These are phyloP conservation scores for Hippocampus zosterae DNA, from an alignment of 2,113 vertebrate species.

Conservation along the genomic window DNA sequence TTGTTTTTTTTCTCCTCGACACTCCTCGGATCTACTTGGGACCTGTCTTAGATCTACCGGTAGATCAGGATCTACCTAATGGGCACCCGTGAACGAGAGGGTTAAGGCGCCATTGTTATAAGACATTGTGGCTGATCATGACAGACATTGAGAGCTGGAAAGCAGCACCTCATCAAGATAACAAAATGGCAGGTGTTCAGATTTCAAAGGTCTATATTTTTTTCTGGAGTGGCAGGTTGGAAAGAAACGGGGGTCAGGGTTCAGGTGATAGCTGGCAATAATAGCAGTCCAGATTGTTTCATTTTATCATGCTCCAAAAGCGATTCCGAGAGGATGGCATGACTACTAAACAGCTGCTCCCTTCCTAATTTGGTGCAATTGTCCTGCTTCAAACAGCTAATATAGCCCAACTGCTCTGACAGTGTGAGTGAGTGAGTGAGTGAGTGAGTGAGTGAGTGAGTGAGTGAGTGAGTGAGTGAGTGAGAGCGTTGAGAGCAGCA, in stretches of 20 bases:
- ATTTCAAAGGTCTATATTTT: constrained; percentile 3
- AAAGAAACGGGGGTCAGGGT: constrained; percentile 31
- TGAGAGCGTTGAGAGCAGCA: neutral
- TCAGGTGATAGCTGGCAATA: constrained; percentile 12
- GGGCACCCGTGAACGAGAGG: too few species aligned
- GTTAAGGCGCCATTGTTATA: too few species aligned
- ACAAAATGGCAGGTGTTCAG: constrained; percentile 45
- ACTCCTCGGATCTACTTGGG: too few species aligned
- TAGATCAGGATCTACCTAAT: too few species aligned
- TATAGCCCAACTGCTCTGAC: constrained; percentile 32
- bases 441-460: neutral
- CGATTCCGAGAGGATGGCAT: constrained; percentile 15
- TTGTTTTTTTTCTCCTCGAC: too few species aligned
- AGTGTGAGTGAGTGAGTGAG: constrained; percentile 1
- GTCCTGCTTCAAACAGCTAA: constrained; percentile 47
- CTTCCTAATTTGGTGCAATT: constrained; percentile 43
- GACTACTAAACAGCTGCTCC: constrained; percentile 65
- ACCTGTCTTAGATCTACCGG: too few species aligned
- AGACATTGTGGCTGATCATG: neutral
- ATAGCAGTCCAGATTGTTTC: constrained; percentile 15
- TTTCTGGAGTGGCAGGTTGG: constrained; percentile 28
- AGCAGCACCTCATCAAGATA: constrained; percentile 20
- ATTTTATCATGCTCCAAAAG: constrained; percentile 25
- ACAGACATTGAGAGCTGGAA: constrained; percentile 24
- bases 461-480: neutral